phyloP scores from a whole-genome alignment of 2,797 vertebrate species.

The Crocidura indochinensis region DNA sequence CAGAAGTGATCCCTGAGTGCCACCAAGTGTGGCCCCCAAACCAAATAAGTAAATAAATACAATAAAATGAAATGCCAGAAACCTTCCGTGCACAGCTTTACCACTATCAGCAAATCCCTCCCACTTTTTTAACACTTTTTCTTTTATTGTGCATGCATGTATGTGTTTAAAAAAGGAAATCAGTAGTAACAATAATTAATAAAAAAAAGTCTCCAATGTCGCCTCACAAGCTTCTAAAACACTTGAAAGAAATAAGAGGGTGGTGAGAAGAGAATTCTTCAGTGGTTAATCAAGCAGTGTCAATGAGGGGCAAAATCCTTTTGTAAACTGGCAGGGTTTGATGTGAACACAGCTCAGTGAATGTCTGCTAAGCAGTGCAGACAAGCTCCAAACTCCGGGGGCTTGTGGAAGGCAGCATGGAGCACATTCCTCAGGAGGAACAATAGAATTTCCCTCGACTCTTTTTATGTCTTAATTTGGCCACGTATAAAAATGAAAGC shows the following conservation, averaged over 20 bases:
- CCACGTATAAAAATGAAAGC: constrained; percentile 88
- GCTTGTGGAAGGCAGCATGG: constrained; percentile 64
- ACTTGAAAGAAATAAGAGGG: constrained; percentile 79
- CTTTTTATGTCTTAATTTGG: constrained; percentile 86
- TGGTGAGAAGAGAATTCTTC: constrained; percentile 75
- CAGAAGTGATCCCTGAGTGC: no score
- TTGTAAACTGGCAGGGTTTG: constrained; percentile 61
- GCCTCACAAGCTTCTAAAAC: constrained; percentile 69
- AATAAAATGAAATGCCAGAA: constrained; percentile 62
- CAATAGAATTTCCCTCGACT: constrained; percentile 54
- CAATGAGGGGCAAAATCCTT: constrained; percentile 69
- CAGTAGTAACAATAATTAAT: constrained; percentile 78
- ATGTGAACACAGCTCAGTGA: constrained; percentile 72
- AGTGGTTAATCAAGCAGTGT: constrained; percentile 81
- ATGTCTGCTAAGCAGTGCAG: constrained; percentile 77
- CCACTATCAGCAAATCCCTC: constrained; percentile 61
- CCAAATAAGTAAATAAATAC: no score
- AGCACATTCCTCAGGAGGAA: constrained; percentile 65
- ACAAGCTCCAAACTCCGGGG: constrained; percentile 68
- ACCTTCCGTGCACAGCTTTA: constrained; percentile 83
- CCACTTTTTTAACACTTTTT: constrained; percentile 70
- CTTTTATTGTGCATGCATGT: constrained; percentile 73
- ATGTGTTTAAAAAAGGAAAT: constrained; percentile 54
- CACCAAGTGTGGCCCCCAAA: no score
- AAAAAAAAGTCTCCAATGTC: constrained; percentile 84